Evolutionary conservation across 2,797 vertebrate species (phyloP).

Genomic region (Lithobates pipiens): DNA sequence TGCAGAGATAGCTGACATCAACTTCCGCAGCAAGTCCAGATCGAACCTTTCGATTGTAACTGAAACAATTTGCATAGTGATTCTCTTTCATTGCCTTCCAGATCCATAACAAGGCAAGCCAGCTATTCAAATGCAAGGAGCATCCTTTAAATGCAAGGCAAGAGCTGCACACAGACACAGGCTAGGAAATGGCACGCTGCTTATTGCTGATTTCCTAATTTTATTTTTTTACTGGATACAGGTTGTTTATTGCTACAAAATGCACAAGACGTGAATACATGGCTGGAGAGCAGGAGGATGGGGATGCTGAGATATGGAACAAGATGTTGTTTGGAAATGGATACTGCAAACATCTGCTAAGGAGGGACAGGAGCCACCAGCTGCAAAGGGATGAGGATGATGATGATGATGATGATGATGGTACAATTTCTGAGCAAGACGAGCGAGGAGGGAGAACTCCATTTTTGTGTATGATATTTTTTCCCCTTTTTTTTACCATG

Average conservation of each 20-base stretch:
- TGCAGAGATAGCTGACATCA: constrained; percentile 90
- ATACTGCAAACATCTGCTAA: constrained; percentile 53
- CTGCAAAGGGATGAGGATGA: constrained; percentile 62
- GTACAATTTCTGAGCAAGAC: constrained; percentile 63
- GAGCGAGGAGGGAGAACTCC: constrained; percentile 66
- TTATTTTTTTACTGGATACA: constrained; percentile 72
- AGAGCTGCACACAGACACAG: constrained; percentile 70
- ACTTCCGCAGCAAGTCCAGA: constrained; percentile 85
- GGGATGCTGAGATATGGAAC: constrained; percentile 71
- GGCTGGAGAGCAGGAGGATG: constrained; percentile 77
- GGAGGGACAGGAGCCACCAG: neutral
- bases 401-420: constrained; percentile 57
- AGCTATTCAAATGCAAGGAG: constrained; percentile 93
- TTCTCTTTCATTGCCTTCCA: constrained; percentile 88
- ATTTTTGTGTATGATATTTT: constrained; percentile 59
- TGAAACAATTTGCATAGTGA: constrained; percentile 99
- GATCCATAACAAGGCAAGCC: constrained; percentile 91
- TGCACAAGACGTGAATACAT: constrained; percentile 75
- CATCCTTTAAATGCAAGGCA: constrained; percentile 84
- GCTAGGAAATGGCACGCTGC: constrained; percentile 68
- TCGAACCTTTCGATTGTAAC: constrained; percentile 99
- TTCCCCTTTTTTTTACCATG: constrained; percentile 58
- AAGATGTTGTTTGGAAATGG: constrained; percentile 64
- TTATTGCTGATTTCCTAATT: constrained; percentile 8
- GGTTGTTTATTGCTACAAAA: constrained; percentile 77